Evolutionary conservation across 2,888 invertebrate genomes (phyloP).

Genomic region (Hyposoter didymator): DNA sequence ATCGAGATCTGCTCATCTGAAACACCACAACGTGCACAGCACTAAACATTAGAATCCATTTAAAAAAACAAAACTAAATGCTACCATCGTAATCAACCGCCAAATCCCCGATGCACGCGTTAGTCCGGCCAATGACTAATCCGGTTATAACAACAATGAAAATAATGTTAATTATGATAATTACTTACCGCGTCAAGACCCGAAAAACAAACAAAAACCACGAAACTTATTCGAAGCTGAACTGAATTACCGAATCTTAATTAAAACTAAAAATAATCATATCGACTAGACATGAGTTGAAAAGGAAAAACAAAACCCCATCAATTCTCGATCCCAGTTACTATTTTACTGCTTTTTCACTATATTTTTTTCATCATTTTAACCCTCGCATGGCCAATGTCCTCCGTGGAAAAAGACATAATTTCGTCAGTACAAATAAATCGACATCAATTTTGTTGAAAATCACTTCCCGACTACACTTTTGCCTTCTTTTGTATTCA

Average conservation of each 20-base stretch:
- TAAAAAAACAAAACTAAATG: slow-evolving; percentile 38
- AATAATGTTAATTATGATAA: slow-evolving; percentile 45
- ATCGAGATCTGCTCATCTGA: slow-evolving; percentile 77
- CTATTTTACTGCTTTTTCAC: slow-evolving; percentile 14
- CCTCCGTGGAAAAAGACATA: background rate
- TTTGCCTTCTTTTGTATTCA: background rate
- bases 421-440: background rate
- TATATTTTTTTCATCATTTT: slow-evolving; percentile 20
- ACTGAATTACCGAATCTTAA: slow-evolving; percentile 28
- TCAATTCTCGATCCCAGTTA: background rate
- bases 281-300: slow-evolving; percentile 32
- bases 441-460: background rate
- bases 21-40: slow-evolving; percentile 80
- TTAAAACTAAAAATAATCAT: background rate
- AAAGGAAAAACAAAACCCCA: background rate
- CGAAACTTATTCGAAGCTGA: slow-evolving; percentile 10
- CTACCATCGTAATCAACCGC: slow-evolving; percentile 48
- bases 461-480: background rate
- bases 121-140: slow-evolving; percentile 62
- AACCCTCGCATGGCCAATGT: slow-evolving; percentile 12
- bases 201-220: slow-evolving; percentile 33
- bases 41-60: slow-evolving; percentile 77
- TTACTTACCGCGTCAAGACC: slow-evolving; percentile 41
- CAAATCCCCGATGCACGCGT: slow-evolving; percentile 63
- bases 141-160: slow-evolving; percentile 45